A percentile compares a stretch with the other conserved stretches of the same genome.
These are phyloP conservation scores for Cantharis flavilabris DNA, from an alignment of 2,888 invertebrate species.

Conservation along the genomic window DNA sequence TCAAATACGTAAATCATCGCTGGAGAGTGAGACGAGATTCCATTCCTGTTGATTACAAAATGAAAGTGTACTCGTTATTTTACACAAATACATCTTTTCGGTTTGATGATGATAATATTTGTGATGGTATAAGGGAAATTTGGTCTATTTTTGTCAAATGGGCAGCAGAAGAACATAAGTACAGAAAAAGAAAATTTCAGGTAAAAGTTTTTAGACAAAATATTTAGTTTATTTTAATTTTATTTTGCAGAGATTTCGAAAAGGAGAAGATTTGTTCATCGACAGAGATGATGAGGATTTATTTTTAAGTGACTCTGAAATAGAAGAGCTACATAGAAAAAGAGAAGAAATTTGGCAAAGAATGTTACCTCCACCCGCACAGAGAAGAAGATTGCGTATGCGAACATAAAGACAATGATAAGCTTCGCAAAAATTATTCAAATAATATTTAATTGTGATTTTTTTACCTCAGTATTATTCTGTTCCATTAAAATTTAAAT, in stretches of 20 bases:
- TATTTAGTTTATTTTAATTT: too few relatives aligned
- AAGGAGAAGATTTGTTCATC: slow-evolving; percentile 35
- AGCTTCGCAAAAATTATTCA: neutral
- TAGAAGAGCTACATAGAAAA: slow-evolving; percentile 29
- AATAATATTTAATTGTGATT: neutral
- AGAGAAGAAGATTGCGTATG: neutral
- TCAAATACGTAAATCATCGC: slow-evolving; percentile 33
- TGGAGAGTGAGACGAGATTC: slow-evolving; percentile 40
- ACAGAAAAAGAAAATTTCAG: slow-evolving; percentile 32
- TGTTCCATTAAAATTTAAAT: neutral
- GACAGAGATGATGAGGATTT: slow-evolving; percentile 39
- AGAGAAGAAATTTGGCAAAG: slow-evolving; percentile 20
- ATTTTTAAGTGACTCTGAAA: slow-evolving; percentile 35
- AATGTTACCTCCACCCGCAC: slow-evolving; percentile 23
- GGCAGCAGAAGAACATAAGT: slow-evolving; percentile 34
- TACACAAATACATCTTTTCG: slow-evolving; percentile 23
- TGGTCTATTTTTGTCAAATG: slow-evolving; percentile 33
- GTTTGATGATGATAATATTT: slow-evolving; percentile 30
- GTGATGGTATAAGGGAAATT: slow-evolving; percentile 25
- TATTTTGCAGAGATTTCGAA: slow-evolving; percentile 29
- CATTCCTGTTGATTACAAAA: slow-evolving; percentile 34
- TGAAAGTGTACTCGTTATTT: slow-evolving; percentile 28
- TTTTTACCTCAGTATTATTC: neutral
- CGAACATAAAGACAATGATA: neutral
- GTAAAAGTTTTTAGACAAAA: slow-evolving; percentile 14